Base-by-base conservation (phyloP, 2,888 invertebrate genomes). In the Mycogona germanica region DNA sequence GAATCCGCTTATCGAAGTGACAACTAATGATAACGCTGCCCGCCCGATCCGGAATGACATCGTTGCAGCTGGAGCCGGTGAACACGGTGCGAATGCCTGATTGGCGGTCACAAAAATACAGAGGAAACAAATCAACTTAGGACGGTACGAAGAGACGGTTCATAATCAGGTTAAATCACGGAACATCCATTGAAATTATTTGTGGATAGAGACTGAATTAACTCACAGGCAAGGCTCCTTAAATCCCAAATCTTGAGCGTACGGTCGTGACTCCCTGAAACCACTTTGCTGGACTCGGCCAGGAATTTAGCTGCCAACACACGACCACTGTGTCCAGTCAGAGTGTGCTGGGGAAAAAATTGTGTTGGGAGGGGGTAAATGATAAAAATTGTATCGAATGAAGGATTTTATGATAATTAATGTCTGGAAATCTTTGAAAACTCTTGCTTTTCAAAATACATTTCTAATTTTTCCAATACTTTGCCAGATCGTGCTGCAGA, bases 181-280 rank as follows among this genome's bases (percentile, higher is more conserved):
- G 9, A 46, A 46, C 7, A 46, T 12, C n/a, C 35, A 35, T 35
- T 35, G n/a, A n/a, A n/a, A n/a, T n/a, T n/a, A n/a, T n/a, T n/a
- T n/a, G n/a, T n/a, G n/a, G n/a, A 41, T 9, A 41, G 28, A 40
- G 25, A n/a, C n/a, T 9, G 19, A 40, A n/a, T 4, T 19, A 64
- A 76, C 82, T 80, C 71, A 82, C 92, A 92, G 55, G 87, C 82
- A 71, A 85, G 81, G 74, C 87, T 88, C 64, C 87, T 80, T 45
- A 97, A 79, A 74, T 99, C 98, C 97, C 97, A 99, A 66, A 97
- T 83, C 78, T 97, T 98, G 56, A 99, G 75, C 29, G 97, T 97
- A 60, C 97, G 80, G 74, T 98, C 98, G 74, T 95, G 87, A 72
- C 96, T 95, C 59, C 98, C 98, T 32, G 95, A 92, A 56, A 96